Conservation (phyloP, 2,888 invertebrate genomes). For the Entomobrya proxima region DNA sequence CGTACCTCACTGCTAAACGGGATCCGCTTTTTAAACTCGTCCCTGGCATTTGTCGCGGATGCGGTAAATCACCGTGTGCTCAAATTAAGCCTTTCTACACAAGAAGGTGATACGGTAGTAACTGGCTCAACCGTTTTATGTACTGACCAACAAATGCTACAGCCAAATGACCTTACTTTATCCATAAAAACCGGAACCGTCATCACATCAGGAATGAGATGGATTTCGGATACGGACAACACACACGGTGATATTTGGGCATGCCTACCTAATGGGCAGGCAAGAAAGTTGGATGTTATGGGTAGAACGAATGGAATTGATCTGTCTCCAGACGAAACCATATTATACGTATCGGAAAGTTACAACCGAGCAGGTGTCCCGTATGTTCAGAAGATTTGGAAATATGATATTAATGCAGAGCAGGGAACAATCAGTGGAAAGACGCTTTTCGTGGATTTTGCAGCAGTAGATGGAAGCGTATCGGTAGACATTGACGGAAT, state of each 20-base stretch:
- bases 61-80: slow-evolving; percentile 69
- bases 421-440: slow-evolving; percentile 63
- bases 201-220: slow-evolving; percentile 71
- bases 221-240: slow-evolving; percentile 62
- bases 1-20: slow-evolving; percentile 62
- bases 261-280: slow-evolving; percentile 57
- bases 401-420: slow-evolving; percentile 59
- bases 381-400: slow-evolving; percentile 70
- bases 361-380: slow-evolving; percentile 65
- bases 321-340: slow-evolving; percentile 68
- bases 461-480: slow-evolving; percentile 42
- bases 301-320: slow-evolving; percentile 74
- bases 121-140: slow-evolving; percentile 39
- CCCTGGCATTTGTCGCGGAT: slow-evolving; percentile 65
- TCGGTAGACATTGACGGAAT: slow-evolving; percentile 69
- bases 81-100: slow-evolving; percentile 29
- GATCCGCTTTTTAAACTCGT: slow-evolving; percentile 61
- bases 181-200: slow-evolving; percentile 65
- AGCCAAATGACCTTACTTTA: slow-evolving; percentile 71
- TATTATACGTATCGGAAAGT: slow-evolving; percentile 70
- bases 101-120: slow-evolving; percentile 34
- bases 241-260: slow-evolving; percentile 73
- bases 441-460: slow-evolving; percentile 70
- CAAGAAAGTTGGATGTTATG: slow-evolving; percentile 64
- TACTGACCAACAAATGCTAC: slow-evolving; percentile 60